Evolutionary conservation across 1,140 invertebrate species (phyloP).

Genomic region (Panagrolaimus sp.): DNA sequence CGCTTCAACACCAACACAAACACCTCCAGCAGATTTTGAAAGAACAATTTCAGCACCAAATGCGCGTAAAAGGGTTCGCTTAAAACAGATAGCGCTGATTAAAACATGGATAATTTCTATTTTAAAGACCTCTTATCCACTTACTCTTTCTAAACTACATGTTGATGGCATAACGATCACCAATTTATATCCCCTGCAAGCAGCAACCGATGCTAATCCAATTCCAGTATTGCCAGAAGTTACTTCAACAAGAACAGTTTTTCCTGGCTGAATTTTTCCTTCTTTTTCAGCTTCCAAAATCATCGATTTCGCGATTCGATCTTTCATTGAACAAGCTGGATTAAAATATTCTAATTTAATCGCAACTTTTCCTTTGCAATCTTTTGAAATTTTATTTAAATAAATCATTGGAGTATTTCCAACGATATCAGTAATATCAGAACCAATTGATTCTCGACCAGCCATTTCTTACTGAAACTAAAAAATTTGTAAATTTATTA

Average conservation of each 20-base stretch:
- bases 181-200: conserved; percentile 60
- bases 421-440: conserved; percentile 33
- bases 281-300: conserved; percentile 57
- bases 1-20: too few species aligned
- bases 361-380: conserved; percentile 30
- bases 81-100: too few species aligned
- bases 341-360: conserved; percentile 51
- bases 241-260: conserved; percentile 59
- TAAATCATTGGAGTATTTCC: conserved; percentile 41
- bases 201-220: conserved; percentile 59
- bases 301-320: conserved; percentile 47
- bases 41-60: conserved; percentile 39
- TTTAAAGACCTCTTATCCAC: too few species aligned
- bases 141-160: conserved; percentile 55
- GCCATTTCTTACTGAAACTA: too few species aligned
- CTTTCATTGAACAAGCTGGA: conserved; percentile 49
- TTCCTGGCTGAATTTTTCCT: conserved; percentile 58
- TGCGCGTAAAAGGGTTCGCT: conserved; percentile 39
- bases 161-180: conserved; percentile 61
- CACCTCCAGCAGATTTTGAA: too few species aligned
- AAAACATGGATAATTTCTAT: too few species aligned
- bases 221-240: conserved; percentile 61
- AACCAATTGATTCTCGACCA: conserved; percentile 25
- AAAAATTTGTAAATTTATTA: too few species aligned
- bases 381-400: conserved; percentile 35